phyloP scores from a whole-genome alignment of 2,797 vertebrate species.

The Natrix natrix region DNA sequence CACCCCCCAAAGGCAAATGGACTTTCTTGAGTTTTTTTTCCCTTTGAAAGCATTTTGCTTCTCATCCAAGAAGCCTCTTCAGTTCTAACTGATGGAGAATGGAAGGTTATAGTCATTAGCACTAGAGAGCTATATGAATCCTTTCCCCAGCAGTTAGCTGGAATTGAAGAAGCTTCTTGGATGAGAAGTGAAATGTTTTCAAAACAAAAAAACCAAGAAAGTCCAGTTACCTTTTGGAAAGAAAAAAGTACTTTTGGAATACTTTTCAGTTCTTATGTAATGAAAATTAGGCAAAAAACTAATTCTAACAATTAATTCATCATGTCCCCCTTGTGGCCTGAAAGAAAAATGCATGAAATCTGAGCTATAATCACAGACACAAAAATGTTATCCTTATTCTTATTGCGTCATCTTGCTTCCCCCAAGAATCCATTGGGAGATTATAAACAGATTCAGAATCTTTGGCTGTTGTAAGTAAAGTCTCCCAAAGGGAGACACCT shows the following conservation, averaged over 20 bases:
- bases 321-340: background rate
- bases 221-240: background rate
- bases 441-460: background rate
- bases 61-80: background rate
- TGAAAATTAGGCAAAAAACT: background rate
- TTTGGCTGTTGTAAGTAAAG: background rate
- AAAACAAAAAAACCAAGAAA: background rate
- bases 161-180: background rate
- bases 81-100: background rate
- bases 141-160: background rate
- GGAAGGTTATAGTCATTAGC: background rate
- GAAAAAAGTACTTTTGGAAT: background rate
- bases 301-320: background rate
- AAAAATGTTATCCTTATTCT: background rate
- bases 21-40: background rate
- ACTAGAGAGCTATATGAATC: background rate
- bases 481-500: background rate
- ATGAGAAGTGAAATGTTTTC: background rate
- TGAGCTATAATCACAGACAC: background rate
- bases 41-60: background rate
- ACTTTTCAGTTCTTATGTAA: background rate
- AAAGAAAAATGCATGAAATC: background rate
- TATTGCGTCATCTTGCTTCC: background rate
- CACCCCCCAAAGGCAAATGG: background rate
- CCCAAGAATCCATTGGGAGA: background rate